Percentiles rank a stretch among this genome's conserved stretches.
Conservation (phyloP, 2,113 vertebrate species). For the Caloenas nicobarica region DNA sequence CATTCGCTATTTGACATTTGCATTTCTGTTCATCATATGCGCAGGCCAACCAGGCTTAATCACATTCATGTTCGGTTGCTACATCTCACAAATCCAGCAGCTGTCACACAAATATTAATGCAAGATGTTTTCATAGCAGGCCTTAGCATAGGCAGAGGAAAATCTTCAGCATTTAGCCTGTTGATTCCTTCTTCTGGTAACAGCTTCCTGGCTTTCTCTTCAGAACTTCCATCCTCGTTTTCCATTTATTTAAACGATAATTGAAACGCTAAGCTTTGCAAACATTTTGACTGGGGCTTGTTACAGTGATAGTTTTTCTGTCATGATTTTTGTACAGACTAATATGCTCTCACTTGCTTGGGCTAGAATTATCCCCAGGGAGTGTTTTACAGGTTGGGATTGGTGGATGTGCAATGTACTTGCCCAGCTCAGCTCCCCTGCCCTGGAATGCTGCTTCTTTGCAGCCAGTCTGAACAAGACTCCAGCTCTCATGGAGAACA, state of each 20-base stretch:
- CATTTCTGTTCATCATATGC: conserved; percentile 10
- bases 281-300: background rate
- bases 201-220: background rate
- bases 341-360: conserved; percentile 29
- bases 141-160: background rate
- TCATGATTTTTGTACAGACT: background rate
- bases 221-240: background rate
- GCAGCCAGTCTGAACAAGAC: conserved; percentile 35
- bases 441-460: background rate
- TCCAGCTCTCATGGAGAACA: background rate
- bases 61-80: background rate
- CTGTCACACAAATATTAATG: background rate
- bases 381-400: background rate
- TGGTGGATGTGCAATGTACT: background rate
- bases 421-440: background rate
- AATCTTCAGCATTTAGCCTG: background rate
- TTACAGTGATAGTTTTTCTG: background rate
- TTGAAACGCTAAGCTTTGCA: background rate
- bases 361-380: background rate
- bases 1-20: background rate
- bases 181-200: background rate
- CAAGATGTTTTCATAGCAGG: background rate
- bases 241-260: background rate
- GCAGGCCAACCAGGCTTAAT: background rate
- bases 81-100: background rate